These are phyloP conservation scores for Mayetiola destructor DNA, from an alignment of 2,888 invertebrate species.

Conservation along the genomic window DNA sequence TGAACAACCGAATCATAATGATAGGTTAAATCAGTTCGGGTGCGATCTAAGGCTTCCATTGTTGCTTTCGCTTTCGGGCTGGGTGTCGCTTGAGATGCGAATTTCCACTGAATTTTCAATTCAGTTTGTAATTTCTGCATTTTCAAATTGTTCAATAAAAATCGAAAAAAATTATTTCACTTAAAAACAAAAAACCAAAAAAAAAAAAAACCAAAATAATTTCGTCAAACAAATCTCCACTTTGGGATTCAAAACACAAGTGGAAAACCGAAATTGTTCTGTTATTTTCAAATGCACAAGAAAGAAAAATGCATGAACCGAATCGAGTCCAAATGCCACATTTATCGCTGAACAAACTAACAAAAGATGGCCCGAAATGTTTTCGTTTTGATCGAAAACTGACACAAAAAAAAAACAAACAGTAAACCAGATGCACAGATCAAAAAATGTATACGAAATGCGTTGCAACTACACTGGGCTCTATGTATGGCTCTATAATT, in stretches of 20 bases:
- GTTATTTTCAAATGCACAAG: background rate
- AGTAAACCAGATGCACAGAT: slow-evolving; percentile 1
- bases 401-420: background rate
- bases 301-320: background rate
- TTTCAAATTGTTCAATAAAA: background rate
- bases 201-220: background rate
- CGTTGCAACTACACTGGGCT: background rate
- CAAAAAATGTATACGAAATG: no score
- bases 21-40: slow-evolving; percentile 31
- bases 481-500: slow-evolving; percentile 2
- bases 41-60: slow-evolving; percentile 23
- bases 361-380: no score
- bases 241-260: background rate
- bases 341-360: no score
- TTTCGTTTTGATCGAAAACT: background rate
- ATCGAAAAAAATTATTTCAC: background rate
- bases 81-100: slow-evolving; percentile 20
- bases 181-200: background rate
- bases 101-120: slow-evolving; percentile 21
- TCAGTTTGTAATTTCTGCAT: slow-evolving; percentile 9
- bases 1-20: slow-evolving; percentile 32
- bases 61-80: slow-evolving; percentile 18
- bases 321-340: no score
- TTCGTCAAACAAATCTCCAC: background rate
- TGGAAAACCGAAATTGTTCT: background rate